Conservation (phyloP, 2,113 vertebrate species). For the Potamarius usumacintae region DNA sequence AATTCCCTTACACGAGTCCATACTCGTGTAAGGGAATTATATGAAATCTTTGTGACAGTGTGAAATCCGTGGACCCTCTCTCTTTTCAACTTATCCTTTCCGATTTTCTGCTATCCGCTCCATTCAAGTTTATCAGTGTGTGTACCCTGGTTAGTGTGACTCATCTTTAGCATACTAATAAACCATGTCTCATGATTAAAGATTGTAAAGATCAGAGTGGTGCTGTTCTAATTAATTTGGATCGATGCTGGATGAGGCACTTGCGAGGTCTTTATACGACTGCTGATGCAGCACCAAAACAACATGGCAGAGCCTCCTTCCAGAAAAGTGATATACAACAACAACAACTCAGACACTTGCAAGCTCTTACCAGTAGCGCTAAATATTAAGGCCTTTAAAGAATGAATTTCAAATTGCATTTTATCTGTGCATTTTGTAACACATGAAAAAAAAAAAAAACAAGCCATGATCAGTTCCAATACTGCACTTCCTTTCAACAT, state of each 20-base stretch:
- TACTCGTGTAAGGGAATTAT: not conserved
- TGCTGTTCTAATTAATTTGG: conserved; percentile 69
- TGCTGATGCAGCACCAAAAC: conserved; percentile 68
- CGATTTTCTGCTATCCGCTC: conserved; percentile 17
- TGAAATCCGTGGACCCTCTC: conserved; percentile 43
- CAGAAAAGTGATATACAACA: conserved; percentile 56
- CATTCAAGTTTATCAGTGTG: conserved; percentile 19
- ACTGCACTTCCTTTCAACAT: conserved; percentile 15
- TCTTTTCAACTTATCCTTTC: conserved; percentile 23
- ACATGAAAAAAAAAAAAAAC: conserved; percentile 59
- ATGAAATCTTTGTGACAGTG: conserved; percentile 54
- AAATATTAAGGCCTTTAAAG: conserved; percentile 71
- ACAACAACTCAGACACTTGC: conserved; percentile 54
- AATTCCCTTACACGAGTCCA: conserved; percentile 24
- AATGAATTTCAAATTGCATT: conserved; percentile 67
- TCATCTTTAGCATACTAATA: conserved; percentile 28
- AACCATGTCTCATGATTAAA: conserved; percentile 45
- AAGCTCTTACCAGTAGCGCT: conserved; percentile 70
- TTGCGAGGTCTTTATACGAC: conserved; percentile 52
- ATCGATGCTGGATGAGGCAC: conserved; percentile 64
- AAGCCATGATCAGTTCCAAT: conserved; percentile 42
- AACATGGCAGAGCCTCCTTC: conserved; percentile 61
- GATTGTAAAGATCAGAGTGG: conserved; percentile 65
- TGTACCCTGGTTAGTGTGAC: conserved; percentile 31
- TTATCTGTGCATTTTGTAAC: conserved; percentile 62